Evolutionary conservation across 92 coral and sea anemone genomes (phyloP).

Genomic region (Palythoa grandiflora): DNA sequence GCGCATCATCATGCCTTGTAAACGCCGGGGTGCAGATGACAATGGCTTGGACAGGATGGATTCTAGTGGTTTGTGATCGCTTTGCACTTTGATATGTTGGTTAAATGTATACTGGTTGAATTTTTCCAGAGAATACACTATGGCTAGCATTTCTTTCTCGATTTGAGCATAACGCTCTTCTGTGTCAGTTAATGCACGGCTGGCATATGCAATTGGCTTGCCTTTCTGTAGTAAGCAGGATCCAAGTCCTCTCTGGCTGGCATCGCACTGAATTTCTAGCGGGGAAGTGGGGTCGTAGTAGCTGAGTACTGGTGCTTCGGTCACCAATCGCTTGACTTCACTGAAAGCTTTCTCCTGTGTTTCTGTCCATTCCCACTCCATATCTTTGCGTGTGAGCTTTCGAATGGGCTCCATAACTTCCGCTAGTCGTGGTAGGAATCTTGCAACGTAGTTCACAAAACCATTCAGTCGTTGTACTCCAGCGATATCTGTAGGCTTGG

Average conservation of each 20-base stretch:
- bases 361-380: neutral
- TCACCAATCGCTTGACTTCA: neutral
- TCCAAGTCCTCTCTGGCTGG: conserved; percentile 25
- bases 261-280: conserved; percentile 25
- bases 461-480: neutral
- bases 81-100: too few species aligned
- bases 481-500: neutral
- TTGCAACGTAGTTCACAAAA: neutral
- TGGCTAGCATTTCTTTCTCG: too few species aligned
- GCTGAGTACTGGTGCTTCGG: conserved; percentile 6
- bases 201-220: conserved; percentile 20
- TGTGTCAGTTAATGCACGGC: neutral
- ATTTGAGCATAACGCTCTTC: neutral
- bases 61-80: neutral
- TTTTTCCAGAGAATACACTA: too few species aligned
- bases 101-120: too few species aligned
- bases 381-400: neutral
- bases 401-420: neutral
- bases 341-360: neutral
- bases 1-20: conserved; percentile 3
- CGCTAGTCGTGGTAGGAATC: neutral
- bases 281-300: neutral
- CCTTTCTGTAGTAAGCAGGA: conserved; percentile 17
- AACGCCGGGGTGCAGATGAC: conserved; percentile 27
- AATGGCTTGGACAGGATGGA: too few species aligned